phyloP scores from a whole-genome alignment of 2,797 vertebrate species.

The Bucorvus abyssinicus region DNA sequence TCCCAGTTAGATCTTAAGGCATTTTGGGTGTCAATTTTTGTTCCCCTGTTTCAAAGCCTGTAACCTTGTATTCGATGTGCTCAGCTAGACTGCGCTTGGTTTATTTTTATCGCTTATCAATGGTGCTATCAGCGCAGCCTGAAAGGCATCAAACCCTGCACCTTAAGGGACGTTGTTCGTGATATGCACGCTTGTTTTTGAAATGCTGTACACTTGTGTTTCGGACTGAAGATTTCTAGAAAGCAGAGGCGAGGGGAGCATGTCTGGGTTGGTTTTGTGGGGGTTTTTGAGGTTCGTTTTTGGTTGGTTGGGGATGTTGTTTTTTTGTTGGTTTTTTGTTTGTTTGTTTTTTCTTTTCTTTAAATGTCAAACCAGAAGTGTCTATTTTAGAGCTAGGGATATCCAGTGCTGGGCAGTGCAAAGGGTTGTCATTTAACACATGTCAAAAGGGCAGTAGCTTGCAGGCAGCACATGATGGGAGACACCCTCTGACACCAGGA shows the following conservation, averaged over 20 bases:
- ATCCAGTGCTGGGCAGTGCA: background rate
- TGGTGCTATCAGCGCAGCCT: background rate
- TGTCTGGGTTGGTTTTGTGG: background rate
- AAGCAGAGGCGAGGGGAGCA: background rate
- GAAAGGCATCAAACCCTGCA: background rate
- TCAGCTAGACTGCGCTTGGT: background rate
- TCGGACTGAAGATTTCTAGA: background rate
- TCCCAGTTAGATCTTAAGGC: background rate
- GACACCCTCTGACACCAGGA: background rate
- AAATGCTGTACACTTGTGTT: background rate
- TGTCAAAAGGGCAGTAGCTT: background rate
- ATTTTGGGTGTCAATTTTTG: background rate
- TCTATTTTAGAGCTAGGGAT: background rate
- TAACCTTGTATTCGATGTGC: background rate
- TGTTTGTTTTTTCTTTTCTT: background rate
- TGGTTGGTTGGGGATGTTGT: background rate
- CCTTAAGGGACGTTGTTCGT: background rate
- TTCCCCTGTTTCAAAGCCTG: background rate
- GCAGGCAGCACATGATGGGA: background rate
- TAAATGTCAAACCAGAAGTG: background rate
- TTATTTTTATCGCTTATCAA: background rate
- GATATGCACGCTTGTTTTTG: background rate
- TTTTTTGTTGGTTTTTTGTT: background rate
- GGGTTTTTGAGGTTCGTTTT: background rate
- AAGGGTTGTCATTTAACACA: background rate